Conservation (phyloP, 2,797 vertebrate species). For the Phrynocephalus forsythii region DNA sequence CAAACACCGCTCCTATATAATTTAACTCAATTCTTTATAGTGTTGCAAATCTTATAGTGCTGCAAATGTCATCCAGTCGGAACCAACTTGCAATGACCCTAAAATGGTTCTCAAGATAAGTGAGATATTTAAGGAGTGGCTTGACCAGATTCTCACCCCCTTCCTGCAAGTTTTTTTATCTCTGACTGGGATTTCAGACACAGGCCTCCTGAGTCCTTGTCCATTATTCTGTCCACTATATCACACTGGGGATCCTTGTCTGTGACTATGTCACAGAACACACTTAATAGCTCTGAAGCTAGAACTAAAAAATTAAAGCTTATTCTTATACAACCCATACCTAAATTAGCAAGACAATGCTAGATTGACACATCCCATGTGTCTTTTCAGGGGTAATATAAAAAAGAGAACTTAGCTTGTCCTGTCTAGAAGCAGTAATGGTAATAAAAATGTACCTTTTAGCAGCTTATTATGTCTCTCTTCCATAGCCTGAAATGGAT, state of each 20-base stretch:
- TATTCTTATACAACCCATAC: constrained; percentile 17
- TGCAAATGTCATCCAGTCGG: no score
- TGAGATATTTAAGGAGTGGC: no score
- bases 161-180: no score
- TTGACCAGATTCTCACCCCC: no score
- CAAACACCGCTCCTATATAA: not conserved
- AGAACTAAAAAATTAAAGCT: not conserved
- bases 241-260: not conserved
- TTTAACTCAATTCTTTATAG: not conserved
- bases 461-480: constrained; percentile 22
- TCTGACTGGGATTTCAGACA: no score
- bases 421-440: constrained; percentile 40
- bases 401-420: constrained; percentile 35
- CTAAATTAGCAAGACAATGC: not conserved
- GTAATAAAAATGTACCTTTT: constrained; percentile 28
- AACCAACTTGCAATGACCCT: no score
- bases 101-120: no score
- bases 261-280: not conserved
- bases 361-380: constrained; percentile 37
- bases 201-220: no score
- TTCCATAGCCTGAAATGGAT: constrained; percentile 23
- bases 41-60: not conserved
- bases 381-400: constrained; percentile 35
- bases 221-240: no score
- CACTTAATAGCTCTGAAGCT: not conserved